A percentile compares a stretch with the other conserved stretches of the same genome.
phyloP scores from a whole-genome alignment of 2,888 invertebrate genomes.

The Eilema depressum region DNA sequence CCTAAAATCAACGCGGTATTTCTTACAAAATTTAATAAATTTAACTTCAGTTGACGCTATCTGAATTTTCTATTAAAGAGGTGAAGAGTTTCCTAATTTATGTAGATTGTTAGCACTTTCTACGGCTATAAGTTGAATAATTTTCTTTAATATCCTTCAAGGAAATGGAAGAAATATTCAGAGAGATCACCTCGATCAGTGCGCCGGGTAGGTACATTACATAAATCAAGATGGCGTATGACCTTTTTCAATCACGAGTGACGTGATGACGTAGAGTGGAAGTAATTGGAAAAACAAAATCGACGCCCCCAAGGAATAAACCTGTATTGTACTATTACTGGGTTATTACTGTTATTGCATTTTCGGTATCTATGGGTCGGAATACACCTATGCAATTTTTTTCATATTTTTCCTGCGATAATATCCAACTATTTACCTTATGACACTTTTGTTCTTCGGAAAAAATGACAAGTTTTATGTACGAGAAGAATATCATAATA shows the following conservation, averaged over 20 bases:
- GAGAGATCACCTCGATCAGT: conserved; percentile 38
- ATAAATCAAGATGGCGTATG: conserved; percentile 16
- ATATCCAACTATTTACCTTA: too few relatives aligned
- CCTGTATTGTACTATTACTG: too few relatives aligned
- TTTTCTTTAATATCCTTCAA: conserved; percentile 71
- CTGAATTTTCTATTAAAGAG: conserved; percentile 65
- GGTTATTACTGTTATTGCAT: too few relatives aligned
- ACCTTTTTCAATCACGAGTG: conserved; percentile 28
- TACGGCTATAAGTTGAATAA: conserved; percentile 65
- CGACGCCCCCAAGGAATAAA: too few relatives aligned
- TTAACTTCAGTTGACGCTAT: conserved; percentile 66
- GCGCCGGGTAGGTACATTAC: conserved; percentile 3
- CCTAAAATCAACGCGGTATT: conserved; percentile 59
- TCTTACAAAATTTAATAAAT: conserved; percentile 67
- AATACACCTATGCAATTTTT: too few relatives aligned
- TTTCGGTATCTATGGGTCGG: too few relatives aligned
- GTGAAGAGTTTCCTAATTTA: conserved; percentile 76
- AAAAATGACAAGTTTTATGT: too few relatives aligned
- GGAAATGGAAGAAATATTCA: conserved; percentile 66
- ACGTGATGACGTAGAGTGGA: conserved; percentile 31
- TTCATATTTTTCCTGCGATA: too few relatives aligned
- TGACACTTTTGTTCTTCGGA: too few relatives aligned
- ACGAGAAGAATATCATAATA: too few relatives aligned
- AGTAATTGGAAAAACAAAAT: conserved; percentile 38
- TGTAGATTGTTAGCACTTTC: conserved; percentile 75